Percentiles rank a stretch among this genome's conserved stretches.
phyloP scores from a whole-genome alignment of 2,113 vertebrate species.

The Gavia stellata region DNA sequence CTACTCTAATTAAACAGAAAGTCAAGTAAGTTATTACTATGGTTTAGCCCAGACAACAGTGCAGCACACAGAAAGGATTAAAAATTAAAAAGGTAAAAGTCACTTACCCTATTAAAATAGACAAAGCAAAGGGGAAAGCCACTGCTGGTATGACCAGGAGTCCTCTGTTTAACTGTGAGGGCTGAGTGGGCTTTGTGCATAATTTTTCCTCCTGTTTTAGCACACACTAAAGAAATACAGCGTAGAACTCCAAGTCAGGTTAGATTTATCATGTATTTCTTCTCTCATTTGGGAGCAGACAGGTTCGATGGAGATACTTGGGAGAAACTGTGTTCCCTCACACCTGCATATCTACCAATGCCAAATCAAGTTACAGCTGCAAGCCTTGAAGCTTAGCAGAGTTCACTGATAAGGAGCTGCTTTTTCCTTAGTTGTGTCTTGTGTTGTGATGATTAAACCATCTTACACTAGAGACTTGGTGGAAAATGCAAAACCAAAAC shows the following conservation, averaged over 20 bases:
- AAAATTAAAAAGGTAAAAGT: neutral
- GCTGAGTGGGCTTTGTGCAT: neutral
- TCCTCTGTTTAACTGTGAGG: neutral
- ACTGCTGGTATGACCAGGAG: fast-evolving
- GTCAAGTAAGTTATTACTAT: neutral
- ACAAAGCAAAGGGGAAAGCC: neutral
- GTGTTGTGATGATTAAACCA: neutral
- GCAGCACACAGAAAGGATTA: neutral
- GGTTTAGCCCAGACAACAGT: neutral
- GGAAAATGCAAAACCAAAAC: neutral
- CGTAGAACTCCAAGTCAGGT: neutral
- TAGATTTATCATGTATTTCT: neutral
- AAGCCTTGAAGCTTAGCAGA: neutral
- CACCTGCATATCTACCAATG: neutral
- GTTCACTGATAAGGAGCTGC: neutral
- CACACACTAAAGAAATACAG: neutral
- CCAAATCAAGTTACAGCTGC: neutral
- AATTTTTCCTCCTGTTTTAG: neutral
- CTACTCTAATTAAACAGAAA: conserved; percentile 41
- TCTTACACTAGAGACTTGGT: neutral
- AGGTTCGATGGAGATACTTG: neutral
- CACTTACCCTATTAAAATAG: neutral
- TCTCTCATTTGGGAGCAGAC: neutral
- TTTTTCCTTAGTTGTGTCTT: neutral
- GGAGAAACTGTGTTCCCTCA: neutral